Evolutionary conservation across 2,797 vertebrate species (phyloP), one percentile per base, ranked within the genome.

Genomic region (Sebastes trivittatus): DNA sequence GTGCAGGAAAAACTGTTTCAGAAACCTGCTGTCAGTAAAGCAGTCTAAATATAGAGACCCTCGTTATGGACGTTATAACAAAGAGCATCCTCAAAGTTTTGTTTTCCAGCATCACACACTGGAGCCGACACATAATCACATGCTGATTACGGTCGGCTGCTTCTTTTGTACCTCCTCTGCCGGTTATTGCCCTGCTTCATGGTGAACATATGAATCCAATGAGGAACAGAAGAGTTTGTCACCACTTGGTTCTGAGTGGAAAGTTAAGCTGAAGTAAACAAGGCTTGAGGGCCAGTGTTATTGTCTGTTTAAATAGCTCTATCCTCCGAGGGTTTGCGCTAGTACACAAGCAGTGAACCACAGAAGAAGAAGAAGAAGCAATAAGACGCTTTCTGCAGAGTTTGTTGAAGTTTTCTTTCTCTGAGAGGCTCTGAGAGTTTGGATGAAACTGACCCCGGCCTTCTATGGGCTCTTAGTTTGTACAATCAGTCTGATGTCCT

Each of bases 301-400:
- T 81, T 90, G 77, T 89, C 72, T 90, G 88, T 89, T 88, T 87
- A 84, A 91, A 92, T 77, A 87, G 75, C 75, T 87, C 77, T 75
- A 11, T 82, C 77, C 86, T 80, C 79, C 72, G 76, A 84, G 76
- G 59, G 67, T 71, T 82, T 78, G 67, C 60, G 68, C 38, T 27
- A 63, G 62, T 72, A 67, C 78, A 80, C 84, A 83, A 77, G 27
- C 66, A 78, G 75, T 32, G 60, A 80, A 69, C 78, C 75, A 61
- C 78, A 88, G 83, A 64, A 73, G 62, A 49, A 49, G 42, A 46
- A 72, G 38, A 42, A 72, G 66, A 81, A 63, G 25, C 34, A 70
- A 63, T 46, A 58, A 56, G 25, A 78, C 18, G 18, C 68, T 77
- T 49, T 82, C 9, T 20, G 70, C 64, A 42, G 78, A 70, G 78